phyloP scores from a whole-genome alignment of 1,140 invertebrate species.

The Diorhabda carinulata region DNA sequence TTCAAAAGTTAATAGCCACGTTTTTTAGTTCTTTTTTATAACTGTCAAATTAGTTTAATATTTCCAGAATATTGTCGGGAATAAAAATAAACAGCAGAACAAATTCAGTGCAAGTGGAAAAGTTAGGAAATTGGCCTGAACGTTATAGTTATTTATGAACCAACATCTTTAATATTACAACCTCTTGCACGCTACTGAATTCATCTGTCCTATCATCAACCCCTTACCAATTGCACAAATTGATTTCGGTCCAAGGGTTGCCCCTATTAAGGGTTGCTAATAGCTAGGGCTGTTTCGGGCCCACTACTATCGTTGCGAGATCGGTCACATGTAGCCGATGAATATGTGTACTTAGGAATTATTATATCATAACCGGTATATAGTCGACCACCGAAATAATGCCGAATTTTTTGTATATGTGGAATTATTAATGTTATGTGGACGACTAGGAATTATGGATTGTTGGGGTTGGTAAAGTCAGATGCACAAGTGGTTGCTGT shows the following conservation, averaged over 20 bases:
- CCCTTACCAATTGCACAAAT: constrained; percentile 43
- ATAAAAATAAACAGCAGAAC: too few species aligned
- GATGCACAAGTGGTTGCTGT: constrained; percentile 46
- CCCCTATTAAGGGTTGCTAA: constrained; percentile 30
- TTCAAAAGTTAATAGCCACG: too few species aligned
- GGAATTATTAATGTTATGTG: constrained; percentile 17
- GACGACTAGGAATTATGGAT: constrained; percentile 19
- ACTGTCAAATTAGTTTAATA: too few species aligned
- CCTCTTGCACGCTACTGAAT: constrained; percentile 38
- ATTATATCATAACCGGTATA: constrained; percentile 47
- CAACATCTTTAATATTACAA: too few species aligned
- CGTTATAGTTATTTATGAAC: too few species aligned
- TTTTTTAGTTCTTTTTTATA: too few species aligned
- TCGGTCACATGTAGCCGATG: constrained; percentile 39
- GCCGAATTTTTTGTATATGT: background rate
- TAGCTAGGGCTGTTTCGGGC: constrained; percentile 33
- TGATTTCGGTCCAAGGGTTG: constrained; percentile 37
- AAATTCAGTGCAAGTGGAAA: too few species aligned
- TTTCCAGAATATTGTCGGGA: too few species aligned
- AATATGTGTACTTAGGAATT: constrained; percentile 45
- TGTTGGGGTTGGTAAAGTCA: constrained; percentile 43
- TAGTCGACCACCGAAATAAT: constrained; percentile 15
- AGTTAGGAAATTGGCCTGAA: too few species aligned
- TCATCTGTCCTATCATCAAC: constrained; percentile 35
- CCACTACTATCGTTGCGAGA: background rate